Percentiles rank a stretch among this genome's conserved stretches.
Conservation (phyloP, 92 coral and sea anemone genomes). For the Diadumene lineata region DNA sequence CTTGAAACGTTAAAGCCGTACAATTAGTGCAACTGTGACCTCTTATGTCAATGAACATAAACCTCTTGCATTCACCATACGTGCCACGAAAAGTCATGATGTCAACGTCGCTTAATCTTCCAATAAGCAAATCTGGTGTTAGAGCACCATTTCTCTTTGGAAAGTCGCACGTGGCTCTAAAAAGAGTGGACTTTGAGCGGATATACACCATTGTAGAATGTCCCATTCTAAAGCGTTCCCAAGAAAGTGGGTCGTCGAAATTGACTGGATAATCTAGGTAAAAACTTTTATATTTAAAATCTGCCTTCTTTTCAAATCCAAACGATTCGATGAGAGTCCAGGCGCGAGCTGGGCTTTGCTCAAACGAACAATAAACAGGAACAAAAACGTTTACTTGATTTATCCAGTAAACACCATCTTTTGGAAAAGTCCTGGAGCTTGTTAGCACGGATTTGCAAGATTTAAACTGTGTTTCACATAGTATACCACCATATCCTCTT, state of each 20-base stretch:
- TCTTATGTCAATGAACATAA: background rate
- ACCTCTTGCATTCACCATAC: slow-evolving; percentile 1
- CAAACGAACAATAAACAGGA: background rate
- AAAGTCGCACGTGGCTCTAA: slow-evolving; percentile 33
- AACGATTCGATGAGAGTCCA: slow-evolving; percentile 7
- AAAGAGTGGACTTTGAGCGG: background rate
- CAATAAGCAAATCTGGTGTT: slow-evolving; percentile 8
- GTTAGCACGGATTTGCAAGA: background rate
- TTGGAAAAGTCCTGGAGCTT: background rate
- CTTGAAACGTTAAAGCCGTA: background rate
- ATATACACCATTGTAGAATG: background rate
- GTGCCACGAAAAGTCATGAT: background rate
- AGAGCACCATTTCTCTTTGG: background rate
- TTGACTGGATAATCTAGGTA: background rate
- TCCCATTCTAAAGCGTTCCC: background rate
- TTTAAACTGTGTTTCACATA: background rate
- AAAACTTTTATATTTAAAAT: too few relatives aligned
- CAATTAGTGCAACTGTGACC: slow-evolving; percentile 1
- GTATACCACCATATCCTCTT: background rate
- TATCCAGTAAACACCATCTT: background rate
- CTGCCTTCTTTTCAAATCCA: background rate
- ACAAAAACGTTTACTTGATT: too few relatives aligned
- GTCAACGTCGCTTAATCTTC: background rate
- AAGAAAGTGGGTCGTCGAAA: background rate
- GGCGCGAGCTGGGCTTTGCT: background rate